Evolutionary conservation across 1,140 invertebrate genomes (phyloP).

Genomic region (Trichonephila clavipes): DNA sequence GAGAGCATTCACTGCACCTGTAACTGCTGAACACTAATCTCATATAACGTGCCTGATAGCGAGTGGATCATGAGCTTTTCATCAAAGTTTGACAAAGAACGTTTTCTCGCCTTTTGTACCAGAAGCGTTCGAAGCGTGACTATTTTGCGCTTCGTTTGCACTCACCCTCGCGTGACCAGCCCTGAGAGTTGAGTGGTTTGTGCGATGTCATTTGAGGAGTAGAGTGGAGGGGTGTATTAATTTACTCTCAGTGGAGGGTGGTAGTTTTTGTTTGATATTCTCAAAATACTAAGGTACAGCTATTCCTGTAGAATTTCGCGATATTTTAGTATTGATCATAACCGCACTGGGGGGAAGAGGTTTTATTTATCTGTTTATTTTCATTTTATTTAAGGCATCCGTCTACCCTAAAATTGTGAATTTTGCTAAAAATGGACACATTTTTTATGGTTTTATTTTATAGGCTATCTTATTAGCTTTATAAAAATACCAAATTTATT

Average conservation of each 20-base stretch:
- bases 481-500: too few species aligned
- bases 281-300: neutral
- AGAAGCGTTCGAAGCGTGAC: slow-evolving; percentile 58
- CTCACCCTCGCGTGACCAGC: slow-evolving; percentile 53
- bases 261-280: neutral
- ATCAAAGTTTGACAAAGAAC: neutral
- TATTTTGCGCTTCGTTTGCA: slow-evolving; percentile 69
- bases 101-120: slow-evolving; percentile 6
- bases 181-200: neutral
- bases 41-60: slow-evolving; percentile 25
- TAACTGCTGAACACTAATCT: slow-evolving; percentile 41
- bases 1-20: slow-evolving; percentile 40
- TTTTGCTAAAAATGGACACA: too few species aligned
- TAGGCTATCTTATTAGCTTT: too few species aligned
- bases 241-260: neutral
- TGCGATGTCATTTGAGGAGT: slow-evolving; percentile 12
- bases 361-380: too few species aligned
- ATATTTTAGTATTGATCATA: slow-evolving; percentile 38
- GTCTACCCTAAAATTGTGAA: too few species aligned
- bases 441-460: too few species aligned
- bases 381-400: neutral
- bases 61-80: neutral
- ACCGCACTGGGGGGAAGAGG: neutral
- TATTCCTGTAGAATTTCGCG: neutral
- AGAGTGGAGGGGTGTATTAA: neutral